Evolutionary conservation across 2,113 vertebrate genomes (phyloP), one percentile per base, ranked within the genome.

Genomic region (Lepidothrix coronata): DNA sequence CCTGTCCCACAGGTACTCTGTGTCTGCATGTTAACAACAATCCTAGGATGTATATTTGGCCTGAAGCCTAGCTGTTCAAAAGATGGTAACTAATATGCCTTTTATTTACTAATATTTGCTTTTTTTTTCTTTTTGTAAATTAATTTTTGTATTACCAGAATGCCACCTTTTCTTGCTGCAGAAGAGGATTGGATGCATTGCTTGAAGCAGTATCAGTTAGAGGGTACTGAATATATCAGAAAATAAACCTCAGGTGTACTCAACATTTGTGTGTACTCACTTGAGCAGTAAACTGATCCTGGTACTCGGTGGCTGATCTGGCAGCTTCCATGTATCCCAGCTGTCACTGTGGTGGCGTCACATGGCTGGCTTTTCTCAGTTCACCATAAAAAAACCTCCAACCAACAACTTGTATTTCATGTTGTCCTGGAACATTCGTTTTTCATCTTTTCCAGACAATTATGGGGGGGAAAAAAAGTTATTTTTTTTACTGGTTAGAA

Each of bases 31-130:
- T 90, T 98, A 94, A 98, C 98, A 0, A 98, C 95, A 71, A 98
- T 98, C 92, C 96, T 98, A 75, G 98, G 98, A 71, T 98, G 98
- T 86, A 98, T 98, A 97, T 98, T 98, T 97, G 98, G 98, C 84
- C 96, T 98, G 96, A 98, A 98, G 65, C 98, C 98, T 82, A 98
- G 98, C 95, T 98, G 98, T 93, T 97, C 98, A 84, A 98, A 98
- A 98, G 98, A 98, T 96, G 98, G 98, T 98, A 98, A 98, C 21
- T 85, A 81, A 51, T 28, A 31, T 14, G 28, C 68, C 20, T 79
- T 89, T 78, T 70, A 51, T 68, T 51, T 78, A 61, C 24, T 66
- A 62, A 30, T 66, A 48, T 48, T 68, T 24, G 2, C 3, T 33
- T 5, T 31, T 54, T 75, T 63, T 57, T 35, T 12, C 1, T 23